These are phyloP conservation scores for Cyanoramphus novaezelandiae DNA, from an alignment of 2,113 vertebrate genomes.

Conservation along the genomic window DNA sequence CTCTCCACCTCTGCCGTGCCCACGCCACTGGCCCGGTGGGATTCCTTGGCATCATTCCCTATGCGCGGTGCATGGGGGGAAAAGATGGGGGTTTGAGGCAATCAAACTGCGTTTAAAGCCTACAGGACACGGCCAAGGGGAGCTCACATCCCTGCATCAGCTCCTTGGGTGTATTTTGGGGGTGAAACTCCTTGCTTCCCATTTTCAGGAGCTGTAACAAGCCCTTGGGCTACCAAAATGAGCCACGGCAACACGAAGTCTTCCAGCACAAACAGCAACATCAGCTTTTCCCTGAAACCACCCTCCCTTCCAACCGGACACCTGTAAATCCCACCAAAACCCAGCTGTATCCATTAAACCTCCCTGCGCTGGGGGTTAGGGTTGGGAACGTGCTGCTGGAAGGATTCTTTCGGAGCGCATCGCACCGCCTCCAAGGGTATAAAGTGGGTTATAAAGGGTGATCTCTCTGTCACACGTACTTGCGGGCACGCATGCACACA, in stretches of 20 bases:
- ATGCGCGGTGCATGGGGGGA: fast-evolving
- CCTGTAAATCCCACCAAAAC: not conserved
- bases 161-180: fast-evolving
- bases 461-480: not conserved
- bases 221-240: not conserved
- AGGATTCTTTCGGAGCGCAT: not conserved
- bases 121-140: fast-evolving
- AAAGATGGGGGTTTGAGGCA: not conserved
- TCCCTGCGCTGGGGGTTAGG: fast-evolving
- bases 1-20: fast-evolving
- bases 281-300: fast-evolving
- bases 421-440: not conserved
- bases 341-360: fast-evolving
- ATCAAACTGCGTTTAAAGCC: not conserved
- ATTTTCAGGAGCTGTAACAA: not conserved
- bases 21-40: fast-evolving
- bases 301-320: not conserved
- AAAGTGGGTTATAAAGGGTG: not conserved
- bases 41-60: fast-evolving
- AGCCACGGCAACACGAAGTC: fast-evolving
- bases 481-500: not conserved
- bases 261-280: fast-evolving
- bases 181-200: not conserved
- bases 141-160: not conserved
- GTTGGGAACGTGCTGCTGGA: not conserved